Evolutionary conservation across 2,888 invertebrate species (phyloP), one percentile per base, ranked within the genome.

Genomic region (Netelia inedita): DNA sequence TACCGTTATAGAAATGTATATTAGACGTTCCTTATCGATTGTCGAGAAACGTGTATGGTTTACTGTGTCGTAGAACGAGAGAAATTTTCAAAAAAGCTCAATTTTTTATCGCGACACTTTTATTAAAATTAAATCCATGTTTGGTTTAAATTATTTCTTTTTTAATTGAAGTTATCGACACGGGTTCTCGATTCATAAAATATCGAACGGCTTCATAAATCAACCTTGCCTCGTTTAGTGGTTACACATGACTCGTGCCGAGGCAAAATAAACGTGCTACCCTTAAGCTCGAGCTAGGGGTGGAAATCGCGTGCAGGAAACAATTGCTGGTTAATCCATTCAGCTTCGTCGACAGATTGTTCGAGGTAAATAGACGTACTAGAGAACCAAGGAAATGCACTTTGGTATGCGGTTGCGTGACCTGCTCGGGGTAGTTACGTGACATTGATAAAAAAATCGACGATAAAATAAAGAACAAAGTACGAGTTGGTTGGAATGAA

Each of bases 261-360:
- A 35, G 23, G 46, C 41, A 41, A 53, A 50, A 75, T 21, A 55
- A 75, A 75, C 28, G 65, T 55, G 53, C 16, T 21, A 41, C 41
- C 65, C 21, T 2, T 53, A 53, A 65, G 65, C 65, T 21, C 53
- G 55, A 28, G 9, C 21, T 35, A n/a, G 35, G 46, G 23, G n/a
- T 8, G 21, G 61, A 55, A 74, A 74, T 86, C 75, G 86, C 87
- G 85, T 87, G 86, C 79, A 63, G 65, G 78, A 73, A 87, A 86
- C 82, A 82, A 83, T 81, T 63, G 71, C 69, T 69, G 72, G 63
- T 86, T 83, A 83, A 85, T 87, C 65, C 79, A 69, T 81, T 83
- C 71, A 74, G 41, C 16, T 61, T 72, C 50, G 65, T 46, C 66
- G 61, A 78, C 85, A 74, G 71, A 86, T 81, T 83, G 81, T 75